Evolutionary conservation across 1,140 invertebrate genomes (phyloP), one percentile per base, ranked within the genome.

Genomic region (Drosophila miranda): DNA sequence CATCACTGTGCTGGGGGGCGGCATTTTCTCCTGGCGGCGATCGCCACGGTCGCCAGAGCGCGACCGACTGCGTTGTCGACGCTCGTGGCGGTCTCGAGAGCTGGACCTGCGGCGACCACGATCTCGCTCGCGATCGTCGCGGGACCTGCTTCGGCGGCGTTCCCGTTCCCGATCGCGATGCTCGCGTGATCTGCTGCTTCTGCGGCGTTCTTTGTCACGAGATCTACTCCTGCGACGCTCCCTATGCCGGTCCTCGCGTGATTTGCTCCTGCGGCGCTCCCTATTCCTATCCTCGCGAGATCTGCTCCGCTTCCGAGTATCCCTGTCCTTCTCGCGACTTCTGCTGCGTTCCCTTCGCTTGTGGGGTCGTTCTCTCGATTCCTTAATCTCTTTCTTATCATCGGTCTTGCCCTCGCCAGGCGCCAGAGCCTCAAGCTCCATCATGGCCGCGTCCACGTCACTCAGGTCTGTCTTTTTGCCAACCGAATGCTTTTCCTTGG

Each of bases 351-450:
- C 73, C 16, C 51, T 61, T 3, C 57, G 59, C 23, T 61, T 86
- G 28, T 70, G 55, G 6, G 34, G 11, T 38, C 74, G 62, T 4
- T 78, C 70, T 41, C 51, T 66, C 11, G 71, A 81, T 42, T 88
- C 87, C 84, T 89, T 69, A 21, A 71, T 45, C 61, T 62, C 64
- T 64, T 49, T 56, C 56, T 4, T 38, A 13, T 38, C 91, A 87
- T 67, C 91, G 78, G 52, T 57, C 9, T 30, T 58, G 1, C 48
- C 30, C 1, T 88, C 86, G 14, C 83, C 75, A 0, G 96, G 96
- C 9, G 97, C 96, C 16, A 98, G 90, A 13, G 96, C 95, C 92
- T 99, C 97, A 45, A 99, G 92, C 76, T 97, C 95, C 46, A 95
- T 95, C 96, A 99, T 97, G 44, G 96, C 95, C 89, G 96, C 94